Evolutionary conservation across 2,113 vertebrate species (phyloP), one percentile per base, ranked within the genome.

Genomic region (Sinocyclocheilus anophthalmus): DNA sequence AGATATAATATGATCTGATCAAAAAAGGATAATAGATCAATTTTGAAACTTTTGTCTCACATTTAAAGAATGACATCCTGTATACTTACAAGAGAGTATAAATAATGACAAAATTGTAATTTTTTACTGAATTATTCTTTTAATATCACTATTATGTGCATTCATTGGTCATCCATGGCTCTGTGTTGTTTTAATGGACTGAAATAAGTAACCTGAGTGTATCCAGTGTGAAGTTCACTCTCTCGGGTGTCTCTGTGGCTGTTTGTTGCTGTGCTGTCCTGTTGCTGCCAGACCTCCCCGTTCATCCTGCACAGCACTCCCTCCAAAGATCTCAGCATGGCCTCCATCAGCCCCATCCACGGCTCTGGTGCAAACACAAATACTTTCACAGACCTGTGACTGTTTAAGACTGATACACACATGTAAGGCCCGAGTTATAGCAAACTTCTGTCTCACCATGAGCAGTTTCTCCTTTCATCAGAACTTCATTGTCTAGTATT

Each of bases 321-420:
- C 86, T 95, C 95, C 76, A 92, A 91, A 79, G 93, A 92, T 81
- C 88, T 88, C 65, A 95, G 89, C 67, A 95, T 85, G 81, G 91
- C 86, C 89, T 89, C 93, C 87, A 95, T 90, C 87, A 95, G 76
- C 0, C 85, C 88, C 48, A 88, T 20, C 53, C 76, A 91, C 7
- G 89, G 90, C 24, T 93, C 92, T 65, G 84, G 91, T 94, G 82
- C 12, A 83, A 48, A 63, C 24, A 84, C 7, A 76, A 18, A 30
- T 24, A 45, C 70, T 42, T 16, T 65, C 18, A 77, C 4, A 6
- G 7, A 75, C 12, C 30, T 45, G 3, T 57, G 39, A 24, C 33
- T 42, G 3, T 30, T 57, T 70, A 73, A 13, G 24, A 26, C 75
- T n/a, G 33, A 57, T 10, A 69, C 2, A 37, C 70, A 82, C 48